These are phyloP conservation scores for Chrysotoxum bicinctum DNA, from an alignment of 2,888 invertebrate genomes.

Conservation along the genomic window DNA sequence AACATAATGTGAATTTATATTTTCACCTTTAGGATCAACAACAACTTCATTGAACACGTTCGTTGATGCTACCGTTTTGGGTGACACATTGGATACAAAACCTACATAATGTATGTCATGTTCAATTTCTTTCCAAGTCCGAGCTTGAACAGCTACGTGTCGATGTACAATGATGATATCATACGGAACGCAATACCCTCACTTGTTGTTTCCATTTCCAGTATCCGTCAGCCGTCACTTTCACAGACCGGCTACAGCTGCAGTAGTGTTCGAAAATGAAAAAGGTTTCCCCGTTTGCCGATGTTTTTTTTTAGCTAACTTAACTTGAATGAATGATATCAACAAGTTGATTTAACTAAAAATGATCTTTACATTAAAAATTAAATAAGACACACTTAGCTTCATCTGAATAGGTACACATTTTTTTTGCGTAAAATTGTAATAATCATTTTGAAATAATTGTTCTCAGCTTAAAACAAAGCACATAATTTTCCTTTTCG, in stretches of 20 bases:
- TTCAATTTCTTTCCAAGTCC: slow-evolving; percentile 4
- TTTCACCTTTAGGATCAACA: slow-evolving; percentile 19
- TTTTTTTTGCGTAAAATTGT: background rate
- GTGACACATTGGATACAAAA: slow-evolving; percentile 34
- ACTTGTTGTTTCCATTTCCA: slow-evolving; percentile 6
- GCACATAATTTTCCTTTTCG: too few species aligned
- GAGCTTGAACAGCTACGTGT: slow-evolving; percentile 7
- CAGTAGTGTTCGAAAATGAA: background rate
- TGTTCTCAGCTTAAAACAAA: too few species aligned
- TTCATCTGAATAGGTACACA: background rate
- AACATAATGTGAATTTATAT: background rate
- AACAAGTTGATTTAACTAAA: slow-evolving; percentile 16
- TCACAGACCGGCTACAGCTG: slow-evolving; percentile 14
- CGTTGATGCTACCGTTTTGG: slow-evolving; percentile 40
- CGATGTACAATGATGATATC: slow-evolving; percentile 57
- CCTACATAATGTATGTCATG: slow-evolving; percentile 23
- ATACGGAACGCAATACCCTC: slow-evolving; percentile 19
- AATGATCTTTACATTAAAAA: slow-evolving; percentile 14
- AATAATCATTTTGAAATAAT: too few species aligned
- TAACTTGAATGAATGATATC: slow-evolving; percentile 28
- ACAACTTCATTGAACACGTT: slow-evolving; percentile 2
- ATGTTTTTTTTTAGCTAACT: background rate
- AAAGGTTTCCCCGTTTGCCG: slow-evolving; percentile 17
- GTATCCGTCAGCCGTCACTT: slow-evolving; percentile 24
- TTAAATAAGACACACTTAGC: background rate